These are phyloP conservation scores for Amblyornis subalaris DNA, from an alignment of 2,113 vertebrate genomes.

Conservation along the genomic window DNA sequence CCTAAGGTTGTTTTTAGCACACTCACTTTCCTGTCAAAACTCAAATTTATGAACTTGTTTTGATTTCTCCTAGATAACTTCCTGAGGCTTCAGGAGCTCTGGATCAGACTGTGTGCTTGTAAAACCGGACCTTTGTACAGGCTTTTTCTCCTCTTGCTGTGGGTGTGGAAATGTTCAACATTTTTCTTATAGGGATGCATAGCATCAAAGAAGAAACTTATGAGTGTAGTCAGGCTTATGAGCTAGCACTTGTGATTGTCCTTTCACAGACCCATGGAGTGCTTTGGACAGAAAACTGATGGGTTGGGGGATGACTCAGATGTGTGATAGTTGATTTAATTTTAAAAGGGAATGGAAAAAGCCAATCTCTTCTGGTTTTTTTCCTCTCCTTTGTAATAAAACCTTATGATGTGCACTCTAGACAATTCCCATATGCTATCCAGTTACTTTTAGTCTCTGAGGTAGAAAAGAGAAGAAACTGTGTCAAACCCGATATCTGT, in stretches of 20 bases:
- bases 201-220: not conserved
- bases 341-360: slow-evolving; percentile 44
- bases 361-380: not conserved
- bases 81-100: not conserved
- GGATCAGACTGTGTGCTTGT: not conserved
- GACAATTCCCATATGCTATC: slow-evolving; percentile 33
- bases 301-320: slow-evolving; percentile 16
- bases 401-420: not conserved
- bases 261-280: not conserved
- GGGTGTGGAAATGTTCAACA: not conserved
- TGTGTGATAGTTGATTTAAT: slow-evolving; percentile 15
- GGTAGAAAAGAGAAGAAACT: not conserved
- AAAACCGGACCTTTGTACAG: not conserved
- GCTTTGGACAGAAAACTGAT: slow-evolving; percentile 12
- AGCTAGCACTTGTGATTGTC: not conserved
- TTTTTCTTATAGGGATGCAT: not conserved
- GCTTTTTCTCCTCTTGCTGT: not conserved
- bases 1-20: not conserved
- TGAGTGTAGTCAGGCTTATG: not conserved
- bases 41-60: not conserved
- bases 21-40: not conserved
- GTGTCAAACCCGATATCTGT: slow-evolving; percentile 13
- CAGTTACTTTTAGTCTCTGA: not conserved
- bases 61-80: slow-evolving; percentile 11
- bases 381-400: slow-evolving; percentile 29